These are phyloP conservation scores for Megalops atlanticus DNA, from an alignment of 2,113 vertebrate species.

Conservation along the genomic window DNA sequence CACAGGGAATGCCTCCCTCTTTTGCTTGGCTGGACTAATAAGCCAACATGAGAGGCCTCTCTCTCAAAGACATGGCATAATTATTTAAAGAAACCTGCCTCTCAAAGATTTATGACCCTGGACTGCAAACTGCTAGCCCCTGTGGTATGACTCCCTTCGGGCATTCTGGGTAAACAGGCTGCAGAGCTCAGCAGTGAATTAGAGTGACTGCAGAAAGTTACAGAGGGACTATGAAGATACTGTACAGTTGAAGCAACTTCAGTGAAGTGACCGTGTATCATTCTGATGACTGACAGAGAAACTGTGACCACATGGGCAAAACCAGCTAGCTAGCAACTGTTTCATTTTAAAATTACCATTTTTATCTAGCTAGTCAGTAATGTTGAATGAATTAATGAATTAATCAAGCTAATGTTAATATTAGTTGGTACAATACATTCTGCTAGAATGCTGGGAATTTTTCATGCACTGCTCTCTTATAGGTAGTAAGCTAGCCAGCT, in stretches of 20 bases:
- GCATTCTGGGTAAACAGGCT: constrained; percentile 19
- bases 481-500: too few species aligned
- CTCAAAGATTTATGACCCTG: constrained; percentile 42
- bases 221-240: not conserved
- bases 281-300: not conserved
- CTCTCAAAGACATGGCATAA: not conserved
- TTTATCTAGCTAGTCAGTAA: too few species aligned
- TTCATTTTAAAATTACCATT: too few species aligned
- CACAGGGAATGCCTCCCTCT: not conserved
- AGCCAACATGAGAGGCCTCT: not conserved
- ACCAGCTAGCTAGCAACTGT: too few species aligned
- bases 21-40: constrained; percentile 1
- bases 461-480: too few species aligned
- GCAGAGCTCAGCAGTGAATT: not conserved
- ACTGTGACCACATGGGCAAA: not conserved
- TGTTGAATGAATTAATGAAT: too few species aligned
- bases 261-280: not conserved
- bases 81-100: constrained; percentile 25
- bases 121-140: constrained; percentile 18
- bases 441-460: too few species aligned
- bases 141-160: constrained; percentile 34
- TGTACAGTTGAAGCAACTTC: too few species aligned
- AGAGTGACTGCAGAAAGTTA: not conserved
- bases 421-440: too few species aligned
- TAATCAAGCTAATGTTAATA: too few species aligned